These are phyloP conservation scores for Spizaetus ornatus DNA, from an alignment of 2,113 vertebrate genomes.

Conservation along the genomic window DNA sequence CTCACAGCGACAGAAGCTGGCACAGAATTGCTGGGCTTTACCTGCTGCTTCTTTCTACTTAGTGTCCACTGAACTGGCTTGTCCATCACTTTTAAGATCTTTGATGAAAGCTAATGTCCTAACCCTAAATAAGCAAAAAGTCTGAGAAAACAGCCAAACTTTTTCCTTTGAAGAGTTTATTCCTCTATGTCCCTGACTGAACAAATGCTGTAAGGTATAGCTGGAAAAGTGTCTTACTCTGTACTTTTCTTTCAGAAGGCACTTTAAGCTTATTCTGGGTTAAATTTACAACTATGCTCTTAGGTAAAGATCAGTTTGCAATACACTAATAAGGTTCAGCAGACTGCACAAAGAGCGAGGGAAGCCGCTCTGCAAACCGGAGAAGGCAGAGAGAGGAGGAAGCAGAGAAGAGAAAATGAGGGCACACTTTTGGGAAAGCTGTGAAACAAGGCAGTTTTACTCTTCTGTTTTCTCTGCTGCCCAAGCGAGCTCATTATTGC, in stretches of 20 bases:
- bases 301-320: neutral
- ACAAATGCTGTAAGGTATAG: neutral
- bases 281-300: neutral
- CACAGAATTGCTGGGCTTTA: neutral
- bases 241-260: neutral
- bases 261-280: neutral
- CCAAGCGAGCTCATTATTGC: neutral
- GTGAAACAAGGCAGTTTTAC: neutral
- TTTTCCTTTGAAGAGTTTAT: neutral
- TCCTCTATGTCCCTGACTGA: fast-evolving
- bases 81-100: neutral
- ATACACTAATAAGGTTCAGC: neutral
- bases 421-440: neutral
- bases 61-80: neutral
- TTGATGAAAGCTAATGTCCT: neutral
- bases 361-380: neutral
- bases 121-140: neutral
- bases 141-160: neutral
- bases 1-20: neutral
- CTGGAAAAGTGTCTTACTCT: neutral
- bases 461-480: neutral
- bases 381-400: neutral
- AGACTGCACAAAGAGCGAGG: neutral
- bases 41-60: neutral
- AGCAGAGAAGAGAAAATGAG: neutral